Conservation (phyloP, 2,797 vertebrate genomes). For the Hozukius guyotensis region DNA sequence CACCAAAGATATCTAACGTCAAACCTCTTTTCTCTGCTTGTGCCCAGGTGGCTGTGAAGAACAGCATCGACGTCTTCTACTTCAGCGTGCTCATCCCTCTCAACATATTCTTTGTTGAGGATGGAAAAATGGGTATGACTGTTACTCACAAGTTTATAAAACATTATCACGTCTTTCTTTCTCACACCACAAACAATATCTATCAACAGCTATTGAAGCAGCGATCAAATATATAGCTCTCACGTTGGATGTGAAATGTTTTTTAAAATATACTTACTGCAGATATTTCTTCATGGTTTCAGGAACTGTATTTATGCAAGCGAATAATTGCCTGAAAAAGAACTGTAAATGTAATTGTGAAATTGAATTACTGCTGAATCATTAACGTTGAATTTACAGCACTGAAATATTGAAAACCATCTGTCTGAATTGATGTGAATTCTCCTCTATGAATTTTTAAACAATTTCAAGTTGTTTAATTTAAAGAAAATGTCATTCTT, state of each 20-base stretch:
- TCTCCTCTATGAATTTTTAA: background rate
- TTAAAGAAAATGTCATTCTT: background rate
- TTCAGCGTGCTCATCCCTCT: slow-evolving; percentile 98
- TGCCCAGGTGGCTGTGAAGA: slow-evolving; percentile 97
- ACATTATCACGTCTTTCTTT: background rate
- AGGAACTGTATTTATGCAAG: background rate
- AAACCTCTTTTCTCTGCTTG: background rate
- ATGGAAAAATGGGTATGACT: slow-evolving; percentile 97
- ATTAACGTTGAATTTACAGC: background rate
- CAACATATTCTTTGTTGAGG: slow-evolving; percentile 97
- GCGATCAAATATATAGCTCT: background rate
- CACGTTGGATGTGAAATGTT: background rate
- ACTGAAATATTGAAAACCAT: background rate
- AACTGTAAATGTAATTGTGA: background rate
- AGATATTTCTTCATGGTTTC: background rate
- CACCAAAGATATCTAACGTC: background rate
- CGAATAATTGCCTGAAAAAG: background rate
- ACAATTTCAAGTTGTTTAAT: background rate
- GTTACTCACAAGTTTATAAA: background rate
- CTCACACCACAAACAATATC: background rate
- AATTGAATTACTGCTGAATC: background rate
- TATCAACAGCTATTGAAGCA: background rate
- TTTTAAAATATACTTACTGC: background rate
- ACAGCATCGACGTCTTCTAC: slow-evolving; percentile 99
- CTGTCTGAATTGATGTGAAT: background rate